phyloP scores from a whole-genome alignment of 1,140 invertebrate genomes.

The Carposina sasakii region DNA sequence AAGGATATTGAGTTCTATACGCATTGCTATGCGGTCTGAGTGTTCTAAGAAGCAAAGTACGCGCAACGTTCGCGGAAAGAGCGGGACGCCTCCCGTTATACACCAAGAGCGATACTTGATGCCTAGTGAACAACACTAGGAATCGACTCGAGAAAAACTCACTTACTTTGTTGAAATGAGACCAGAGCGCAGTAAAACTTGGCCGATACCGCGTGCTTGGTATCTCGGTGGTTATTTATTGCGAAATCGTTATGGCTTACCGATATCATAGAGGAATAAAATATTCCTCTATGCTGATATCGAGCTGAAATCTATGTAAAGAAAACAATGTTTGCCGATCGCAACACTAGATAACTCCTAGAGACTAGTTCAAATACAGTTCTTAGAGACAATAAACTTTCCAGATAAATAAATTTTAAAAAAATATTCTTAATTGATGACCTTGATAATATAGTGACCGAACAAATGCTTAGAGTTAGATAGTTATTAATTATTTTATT shows the following conservation, averaged over 20 bases:
- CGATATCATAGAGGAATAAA: constrained; percentile 41
- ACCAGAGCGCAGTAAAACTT: constrained; percentile 36
- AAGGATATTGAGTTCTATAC: constrained; percentile 43
- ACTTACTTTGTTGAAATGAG: constrained; percentile 56
- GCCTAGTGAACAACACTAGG: constrained; percentile 46
- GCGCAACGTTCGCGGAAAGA: constrained; percentile 54
- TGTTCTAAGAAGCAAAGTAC: constrained; percentile 63
- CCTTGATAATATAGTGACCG: too few species aligned
- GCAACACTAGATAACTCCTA: too few species aligned
- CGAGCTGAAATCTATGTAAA: too few species aligned
- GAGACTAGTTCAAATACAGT: too few species aligned
- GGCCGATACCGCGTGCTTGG: constrained; percentile 10
- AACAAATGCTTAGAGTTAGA: too few species aligned
- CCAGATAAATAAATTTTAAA: too few species aligned
- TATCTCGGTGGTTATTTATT: constrained; percentile 41
- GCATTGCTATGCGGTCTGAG: constrained; percentile 46
- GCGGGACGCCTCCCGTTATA: constrained; percentile 54
- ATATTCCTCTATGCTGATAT: too few species aligned
- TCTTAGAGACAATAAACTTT: too few species aligned
- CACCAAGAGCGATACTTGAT: not conserved
- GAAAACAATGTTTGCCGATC: too few species aligned
- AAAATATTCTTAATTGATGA: too few species aligned
- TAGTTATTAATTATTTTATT: too few species aligned
- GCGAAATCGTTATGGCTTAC: constrained; percentile 47
- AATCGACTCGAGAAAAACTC: constrained; percentile 58